Conservation (phyloP, 2,888 invertebrate genomes). For the Phortica magna region DNA sequence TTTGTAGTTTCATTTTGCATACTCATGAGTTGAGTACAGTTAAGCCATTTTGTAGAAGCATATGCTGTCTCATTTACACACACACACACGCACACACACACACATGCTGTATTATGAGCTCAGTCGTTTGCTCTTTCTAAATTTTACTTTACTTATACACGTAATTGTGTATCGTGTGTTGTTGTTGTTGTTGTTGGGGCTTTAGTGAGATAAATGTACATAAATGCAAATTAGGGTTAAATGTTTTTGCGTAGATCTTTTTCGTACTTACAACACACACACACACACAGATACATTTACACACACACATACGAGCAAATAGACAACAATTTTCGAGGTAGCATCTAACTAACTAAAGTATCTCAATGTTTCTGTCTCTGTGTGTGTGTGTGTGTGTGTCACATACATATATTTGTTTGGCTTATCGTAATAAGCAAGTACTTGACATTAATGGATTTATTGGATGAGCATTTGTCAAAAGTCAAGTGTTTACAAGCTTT, state of each 20-base stretch:
- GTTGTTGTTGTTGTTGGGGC: slow-evolving; percentile 10
- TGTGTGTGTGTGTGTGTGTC: slow-evolving; percentile 29
- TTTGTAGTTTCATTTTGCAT: no score
- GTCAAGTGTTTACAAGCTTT: slow-evolving; percentile 58
- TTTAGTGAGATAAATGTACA: slow-evolving; percentile 53
- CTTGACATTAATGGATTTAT: slow-evolving; percentile 68
- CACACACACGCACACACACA: neutral
- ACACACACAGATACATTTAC: slow-evolving; percentile 1
- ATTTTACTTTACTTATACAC: slow-evolving; percentile 16
- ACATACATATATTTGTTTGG: slow-evolving; percentile 44
- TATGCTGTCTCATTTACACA: neutral
- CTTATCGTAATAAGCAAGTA: slow-evolving; percentile 71
- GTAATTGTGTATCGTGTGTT: neutral
- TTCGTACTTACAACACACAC: neutral
- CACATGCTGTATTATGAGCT: slow-evolving; percentile 5
- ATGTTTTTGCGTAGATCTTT: slow-evolving; percentile 45
- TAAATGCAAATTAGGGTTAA: slow-evolving; percentile 73
- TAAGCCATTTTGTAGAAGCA: neutral
- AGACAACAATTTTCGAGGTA: neutral
- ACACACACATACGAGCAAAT: neutral
- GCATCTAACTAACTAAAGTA: neutral
- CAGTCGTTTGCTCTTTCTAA: neutral
- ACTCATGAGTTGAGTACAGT: no score
- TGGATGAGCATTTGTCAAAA: slow-evolving; percentile 67
- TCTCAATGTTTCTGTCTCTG: neutral